Percentiles rank a stretch among this genome's conserved stretches.
Evolutionary conservation across 2,888 invertebrate species (phyloP).

Genomic region (Dicyrtoma fusca): DNA sequence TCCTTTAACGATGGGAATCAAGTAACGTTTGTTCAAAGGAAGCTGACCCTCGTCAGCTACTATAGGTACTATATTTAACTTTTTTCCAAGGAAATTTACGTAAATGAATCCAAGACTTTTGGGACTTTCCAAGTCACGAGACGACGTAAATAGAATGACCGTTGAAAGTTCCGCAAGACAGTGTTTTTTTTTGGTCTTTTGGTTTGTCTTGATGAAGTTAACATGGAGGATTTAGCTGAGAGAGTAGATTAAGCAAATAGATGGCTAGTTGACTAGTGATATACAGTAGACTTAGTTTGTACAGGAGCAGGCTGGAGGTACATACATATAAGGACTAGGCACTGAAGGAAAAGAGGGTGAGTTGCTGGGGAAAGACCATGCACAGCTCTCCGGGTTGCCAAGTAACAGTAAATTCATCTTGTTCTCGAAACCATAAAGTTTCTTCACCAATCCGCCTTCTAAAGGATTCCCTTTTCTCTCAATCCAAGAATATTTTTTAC

Average conservation of each 20-base stretch:
- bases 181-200: slow-evolving; percentile 10
- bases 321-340: not conserved
- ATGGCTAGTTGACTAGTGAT: slow-evolving; percentile 17
- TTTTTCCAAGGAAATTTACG: no score
- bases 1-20: no score
- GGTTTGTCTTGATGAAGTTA: slow-evolving; percentile 19
- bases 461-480: slow-evolving; percentile 31
- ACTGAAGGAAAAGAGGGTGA: not conserved
- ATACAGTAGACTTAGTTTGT: slow-evolving; percentile 5
- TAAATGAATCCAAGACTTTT: no score
- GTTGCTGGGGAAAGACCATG: slow-evolving; percentile 5
- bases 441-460: slow-evolving; percentile 42
- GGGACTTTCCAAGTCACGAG: no score
- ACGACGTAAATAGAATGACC: not conserved
- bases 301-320: not conserved
- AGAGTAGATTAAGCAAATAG: slow-evolving; percentile 29
- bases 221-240: slow-evolving; percentile 9
- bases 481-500: slow-evolving; percentile 32
- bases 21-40: no score
- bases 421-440: slow-evolving; percentile 47
- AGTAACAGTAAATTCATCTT: slow-evolving; percentile 42
- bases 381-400: slow-evolving; percentile 30
- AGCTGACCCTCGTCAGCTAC: no score
- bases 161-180: no score
- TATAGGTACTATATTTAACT: no score